Conservation (phyloP, 2,888 invertebrate genomes). For the Schizotus pectinicornis region DNA sequence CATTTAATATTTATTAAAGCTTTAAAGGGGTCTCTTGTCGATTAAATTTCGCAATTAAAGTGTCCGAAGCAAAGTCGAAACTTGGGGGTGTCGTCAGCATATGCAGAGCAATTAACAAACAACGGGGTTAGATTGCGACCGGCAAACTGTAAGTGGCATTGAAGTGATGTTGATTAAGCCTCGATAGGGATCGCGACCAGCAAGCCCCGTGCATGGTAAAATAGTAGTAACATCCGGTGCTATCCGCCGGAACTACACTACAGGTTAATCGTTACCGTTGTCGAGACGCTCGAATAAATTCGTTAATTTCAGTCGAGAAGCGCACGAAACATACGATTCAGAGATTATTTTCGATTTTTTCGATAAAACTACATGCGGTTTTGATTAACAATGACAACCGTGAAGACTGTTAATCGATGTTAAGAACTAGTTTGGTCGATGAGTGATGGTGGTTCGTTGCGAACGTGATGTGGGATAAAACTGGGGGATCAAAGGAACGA, state of each 20-base stretch:
- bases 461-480: constrained; percentile 30
- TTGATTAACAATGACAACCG: too few relatives aligned
- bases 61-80: constrained; percentile 8
- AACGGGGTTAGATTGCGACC: constrained; percentile 18
- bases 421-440: constrained; percentile 9
- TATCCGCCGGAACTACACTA: constrained; percentile 18
- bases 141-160: constrained; percentile 24
- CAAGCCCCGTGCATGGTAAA: constrained; percentile 15
- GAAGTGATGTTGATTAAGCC: constrained; percentile 16
- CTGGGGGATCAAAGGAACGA: constrained; percentile 30
- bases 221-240: constrained; percentile 14
- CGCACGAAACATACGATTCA: not conserved
- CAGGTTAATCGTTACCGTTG: constrained; percentile 11
- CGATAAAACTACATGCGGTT: too few relatives aligned
- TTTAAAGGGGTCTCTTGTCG: too few relatives aligned
- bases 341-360: too few relatives aligned
- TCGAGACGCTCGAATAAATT: constrained; percentile 4
- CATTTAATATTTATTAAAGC: constrained; percentile 24
- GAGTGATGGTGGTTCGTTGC: constrained; percentile 19
- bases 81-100: constrained; percentile 5
- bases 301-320: not conserved
- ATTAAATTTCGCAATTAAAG: constrained; percentile 8
- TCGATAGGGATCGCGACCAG: constrained; percentile 8
- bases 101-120: constrained; percentile 5
- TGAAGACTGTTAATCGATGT: not conserved